A percentile compares a stretch with the other conserved stretches of the same genome.
Evolutionary conservation across 1,140 invertebrate genomes (phyloP).

Genomic region (Rhopalosiphum maidis): DNA sequence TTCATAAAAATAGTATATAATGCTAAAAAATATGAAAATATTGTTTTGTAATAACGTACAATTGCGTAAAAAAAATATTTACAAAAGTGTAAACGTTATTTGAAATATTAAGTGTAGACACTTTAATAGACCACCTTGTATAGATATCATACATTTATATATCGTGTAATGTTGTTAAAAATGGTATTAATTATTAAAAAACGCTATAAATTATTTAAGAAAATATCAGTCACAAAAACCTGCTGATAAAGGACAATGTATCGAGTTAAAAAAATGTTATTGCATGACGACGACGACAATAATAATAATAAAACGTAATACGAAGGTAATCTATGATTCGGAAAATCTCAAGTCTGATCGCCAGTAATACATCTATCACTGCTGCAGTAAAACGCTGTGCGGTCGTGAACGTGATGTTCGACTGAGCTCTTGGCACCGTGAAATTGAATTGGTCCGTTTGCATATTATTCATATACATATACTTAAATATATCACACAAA

Average conservation of each 20-base stretch:
- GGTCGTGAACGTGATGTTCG: conserved; percentile 33
- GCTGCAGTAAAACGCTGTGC: neutral
- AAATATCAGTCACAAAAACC: too few species aligned
- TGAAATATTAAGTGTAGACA: neutral
- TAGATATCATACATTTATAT: neutral
- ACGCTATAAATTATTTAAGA: too few species aligned
- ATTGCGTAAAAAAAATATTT: too few species aligned
- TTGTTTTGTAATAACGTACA: neutral
- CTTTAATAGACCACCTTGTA: neutral
- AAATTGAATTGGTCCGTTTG: conserved; percentile 60
- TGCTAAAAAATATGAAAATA: too few species aligned
- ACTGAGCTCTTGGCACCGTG: conserved; percentile 57
- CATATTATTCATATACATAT: neutral
- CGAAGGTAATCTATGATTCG: neutral
- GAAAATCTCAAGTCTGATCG: neutral
- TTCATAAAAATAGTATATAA: too few species aligned
- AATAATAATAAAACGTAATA: neutral
- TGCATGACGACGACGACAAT: neutral
- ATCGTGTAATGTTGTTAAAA: too few species aligned
- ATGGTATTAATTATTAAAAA: too few species aligned
- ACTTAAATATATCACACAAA: neutral
- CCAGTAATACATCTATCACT: neutral
- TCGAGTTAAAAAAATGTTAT: neutral
- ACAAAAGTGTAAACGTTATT: neutral
- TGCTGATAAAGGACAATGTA: neutral